phyloP scores from a whole-genome alignment of 2,888 invertebrate species.

The Chrysolina oricalcia region DNA sequence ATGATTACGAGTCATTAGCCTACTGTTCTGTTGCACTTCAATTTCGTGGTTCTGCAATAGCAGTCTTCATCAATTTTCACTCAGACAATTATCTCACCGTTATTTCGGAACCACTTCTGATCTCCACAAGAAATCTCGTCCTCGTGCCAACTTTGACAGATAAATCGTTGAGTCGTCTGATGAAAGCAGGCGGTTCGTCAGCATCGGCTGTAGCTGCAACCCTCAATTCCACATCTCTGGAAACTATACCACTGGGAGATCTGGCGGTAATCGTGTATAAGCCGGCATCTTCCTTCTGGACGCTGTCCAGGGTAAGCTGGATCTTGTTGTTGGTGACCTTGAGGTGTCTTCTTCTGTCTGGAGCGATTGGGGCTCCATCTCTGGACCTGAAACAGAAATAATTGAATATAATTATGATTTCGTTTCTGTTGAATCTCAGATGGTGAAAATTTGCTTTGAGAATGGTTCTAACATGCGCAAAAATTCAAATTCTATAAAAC shows the following conservation, averaged over 20 bases:
- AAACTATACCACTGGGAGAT: conserved; percentile 74
- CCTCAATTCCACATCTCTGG: conserved; percentile 74
- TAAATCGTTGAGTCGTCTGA: conserved; percentile 88
- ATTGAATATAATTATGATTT: too few relatives aligned
- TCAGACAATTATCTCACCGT: conserved; percentile 47
- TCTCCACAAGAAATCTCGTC: conserved; percentile 88
- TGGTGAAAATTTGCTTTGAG: too few relatives aligned
- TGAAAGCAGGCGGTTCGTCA: conserved; percentile 87
- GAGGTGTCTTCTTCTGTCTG: conserved; percentile 78
- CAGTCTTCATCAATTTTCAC: too few relatives aligned
- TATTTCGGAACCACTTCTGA: conserved; percentile 77
- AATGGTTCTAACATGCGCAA: too few relatives aligned
- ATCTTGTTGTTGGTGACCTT: conserved; percentile 78
- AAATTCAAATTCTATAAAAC: too few relatives aligned
- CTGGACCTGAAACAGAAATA: conserved; percentile 70
- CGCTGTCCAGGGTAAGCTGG: conserved; percentile 84
- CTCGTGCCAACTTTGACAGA: conserved; percentile 93
- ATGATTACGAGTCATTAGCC: too few relatives aligned
- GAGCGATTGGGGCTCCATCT: conserved; percentile 78
- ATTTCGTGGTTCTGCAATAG: too few relatives aligned
- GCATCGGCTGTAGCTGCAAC: conserved; percentile 74
- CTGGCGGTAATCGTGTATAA: conserved; percentile 83
- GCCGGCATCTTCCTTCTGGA: conserved; percentile 82
- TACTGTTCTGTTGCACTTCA: too few relatives aligned
- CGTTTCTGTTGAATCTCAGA: too few relatives aligned